Evolutionary conservation across 1,140 invertebrate genomes (phyloP), one percentile per base, ranked within the genome.

Genomic region (Alviniconcha marisindica): DNA sequence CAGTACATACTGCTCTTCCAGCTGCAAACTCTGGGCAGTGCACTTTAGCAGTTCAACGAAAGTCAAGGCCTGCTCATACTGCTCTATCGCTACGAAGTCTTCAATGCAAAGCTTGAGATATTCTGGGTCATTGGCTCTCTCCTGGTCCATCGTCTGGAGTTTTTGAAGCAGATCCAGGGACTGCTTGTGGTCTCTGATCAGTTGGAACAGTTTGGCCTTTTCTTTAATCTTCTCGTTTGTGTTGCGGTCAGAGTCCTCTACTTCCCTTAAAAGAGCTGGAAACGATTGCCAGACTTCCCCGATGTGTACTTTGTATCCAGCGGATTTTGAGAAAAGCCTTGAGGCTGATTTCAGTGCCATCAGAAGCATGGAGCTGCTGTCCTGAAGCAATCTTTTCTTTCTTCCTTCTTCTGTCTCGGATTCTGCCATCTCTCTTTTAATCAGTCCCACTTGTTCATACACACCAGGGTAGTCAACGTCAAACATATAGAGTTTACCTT

Each of bases 371-470:
- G 54, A 15, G 18, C 36, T 36, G 3, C 56, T 60, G 15, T 80
- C 33, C 40, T 66, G 40, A 5, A 31, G 12, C 56, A 80, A 18
- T 40, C 44, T 21, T 7, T 28, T 31, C 60, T 80, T 80, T 80
- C n/a, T 42, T 38, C 0, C 38, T 69, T 66, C 36, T 18, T 80
- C 60, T 1, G 56, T 66, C 44, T 80, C 60, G 40, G 14, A 40
- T 66, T 80, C 56, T 33, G 56, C 40, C 4, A 66, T 40, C 33
- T 63, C 56, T 66, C 54, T 69, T 21, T 28, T 7, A 36, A 80
- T 69, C 36, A 80, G 60, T 0, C 78, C 78, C 44, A 38, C 42
- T 15, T 80, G 78, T n/a, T 80, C 78, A n/a, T 44, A 80, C 10
- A 60, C 21, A 31, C 44, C 69, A 28, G 69, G 28, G 21, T 28